Evolutionary conservation across 1,140 invertebrate genomes (phyloP), one percentile per base, ranked within the genome.

Genomic region (Pissodes strobi): DNA sequence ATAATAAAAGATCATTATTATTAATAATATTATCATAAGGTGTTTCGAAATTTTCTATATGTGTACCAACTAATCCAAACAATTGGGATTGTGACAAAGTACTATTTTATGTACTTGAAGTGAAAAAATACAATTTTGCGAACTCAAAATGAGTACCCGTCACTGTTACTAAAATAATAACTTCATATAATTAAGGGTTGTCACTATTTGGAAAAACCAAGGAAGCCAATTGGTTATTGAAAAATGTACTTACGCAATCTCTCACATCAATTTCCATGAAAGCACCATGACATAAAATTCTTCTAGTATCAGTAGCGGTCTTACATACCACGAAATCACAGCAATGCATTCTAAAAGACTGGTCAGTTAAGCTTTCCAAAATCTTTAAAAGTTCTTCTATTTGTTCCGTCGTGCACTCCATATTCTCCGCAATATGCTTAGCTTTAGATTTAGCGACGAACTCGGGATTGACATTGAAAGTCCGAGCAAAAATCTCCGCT

Each of bases 401-500:
- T 41, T 75, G 68, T 46, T 69, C 45, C 1, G 52, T 34, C 25
- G 17, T 64, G 21, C 68, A 70, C 27, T 52, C 37, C 5, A 21
- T 21, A 60, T 72, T 71, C 51, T 68, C 64, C 8, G 68, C 55
- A 18, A 73, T 72, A 21, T 63, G 51, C 43, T 68, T 52, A 5
- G 68, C 69, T 55, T 68, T 72, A 8, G 72, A 70, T 52, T 69
- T 63, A 37, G 63, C n/a, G 15, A 75, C 55, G 8, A 70, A 39
- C 10, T 46, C 49, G 6, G 41, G 30, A 22, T 66, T 48, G 13
- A 73, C 30, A 8, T 64, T 55, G 21, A 64, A 71, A 4, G 34
- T 37, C 19, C 68, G 65, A 8, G 69, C 72, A 55, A 72, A 73
- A 8, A 66, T 38, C 68, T 75, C 73, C 2, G 73, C 73, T 59